These are phyloP conservation scores for Arenicola marina DNA, from an alignment of 2,888 invertebrate species.

Conservation along the genomic window DNA sequence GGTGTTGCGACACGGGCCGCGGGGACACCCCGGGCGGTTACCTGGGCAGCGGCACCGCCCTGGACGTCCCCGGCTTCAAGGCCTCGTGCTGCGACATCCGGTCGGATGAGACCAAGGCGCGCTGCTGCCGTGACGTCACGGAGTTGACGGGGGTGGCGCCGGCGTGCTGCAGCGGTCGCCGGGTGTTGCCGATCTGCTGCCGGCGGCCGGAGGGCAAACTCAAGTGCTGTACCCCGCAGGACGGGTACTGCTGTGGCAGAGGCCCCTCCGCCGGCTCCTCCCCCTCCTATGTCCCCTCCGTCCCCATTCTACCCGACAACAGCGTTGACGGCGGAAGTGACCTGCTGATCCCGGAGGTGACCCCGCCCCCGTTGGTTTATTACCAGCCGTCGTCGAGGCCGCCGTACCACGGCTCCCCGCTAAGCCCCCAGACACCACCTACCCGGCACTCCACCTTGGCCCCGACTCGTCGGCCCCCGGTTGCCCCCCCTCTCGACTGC, in stretches of 20 bases:
- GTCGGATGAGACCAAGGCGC: background rate
- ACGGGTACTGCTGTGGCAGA: slow-evolving; percentile 6
- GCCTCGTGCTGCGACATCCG: slow-evolving; percentile 17
- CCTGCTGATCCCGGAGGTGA: too few species aligned
- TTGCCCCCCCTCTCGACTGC: too few species aligned
- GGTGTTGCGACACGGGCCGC: slow-evolving; percentile 9
- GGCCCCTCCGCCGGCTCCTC: too few species aligned
- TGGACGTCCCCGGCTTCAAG: slow-evolving; percentile 17
- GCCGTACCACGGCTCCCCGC: too few species aligned
- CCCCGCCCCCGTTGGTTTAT: too few species aligned
- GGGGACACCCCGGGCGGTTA: background rate
- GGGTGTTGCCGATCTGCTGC: slow-evolving; percentile 15
- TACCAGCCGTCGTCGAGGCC: too few species aligned
- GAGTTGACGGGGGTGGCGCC: slow-evolving; percentile 14
- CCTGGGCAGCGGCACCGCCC: background rate
- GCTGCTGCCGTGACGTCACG: slow-evolving; percentile 10
- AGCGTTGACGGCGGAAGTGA: too few species aligned
- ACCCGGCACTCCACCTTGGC: too few species aligned
- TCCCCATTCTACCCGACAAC: too few species aligned
- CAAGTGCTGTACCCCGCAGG: slow-evolving; percentile 7
- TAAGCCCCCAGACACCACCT: too few species aligned
- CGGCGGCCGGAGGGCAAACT: background rate
- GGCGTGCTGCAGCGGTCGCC: slow-evolving; percentile 8
- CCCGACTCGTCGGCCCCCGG: too few species aligned
- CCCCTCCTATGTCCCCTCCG: too few species aligned